Evolutionary conservation across 2,797 vertebrate species (phyloP).

Genomic region (Schizothorax lantsangensis): DNA sequence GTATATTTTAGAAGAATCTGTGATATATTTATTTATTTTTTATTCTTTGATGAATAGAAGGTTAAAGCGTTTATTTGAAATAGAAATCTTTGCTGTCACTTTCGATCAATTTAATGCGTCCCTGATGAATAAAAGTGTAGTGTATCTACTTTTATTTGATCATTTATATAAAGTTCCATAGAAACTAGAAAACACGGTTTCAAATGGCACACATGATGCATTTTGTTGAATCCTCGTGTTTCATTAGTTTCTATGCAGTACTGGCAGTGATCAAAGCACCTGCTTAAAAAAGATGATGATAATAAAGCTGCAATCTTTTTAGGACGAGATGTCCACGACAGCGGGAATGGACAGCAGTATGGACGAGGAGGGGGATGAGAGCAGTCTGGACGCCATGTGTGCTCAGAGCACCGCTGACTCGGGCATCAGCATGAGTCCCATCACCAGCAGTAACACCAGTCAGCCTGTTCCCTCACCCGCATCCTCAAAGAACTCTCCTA

Average conservation of each 20-base stretch:
- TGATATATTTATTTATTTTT: too few relatives aligned
- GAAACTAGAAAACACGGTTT: neutral
- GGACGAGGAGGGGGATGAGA: slow-evolving; percentile 77
- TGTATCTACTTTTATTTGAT: neutral
- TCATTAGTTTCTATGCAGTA: neutral
- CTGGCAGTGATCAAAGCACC: neutral
- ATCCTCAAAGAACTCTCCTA: slow-evolving; percentile 76
- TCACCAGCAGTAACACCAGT: slow-evolving; percentile 60
- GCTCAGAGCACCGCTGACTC: slow-evolving; percentile 73
- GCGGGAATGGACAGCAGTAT: slow-evolving; percentile 81
- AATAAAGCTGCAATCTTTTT: neutral
- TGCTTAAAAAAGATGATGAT: neutral
- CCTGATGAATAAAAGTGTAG: neutral
- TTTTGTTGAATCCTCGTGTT: neutral
- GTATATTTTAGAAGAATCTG: too few relatives aligned
- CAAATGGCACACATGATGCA: neutral
- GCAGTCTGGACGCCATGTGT: slow-evolving; percentile 77
- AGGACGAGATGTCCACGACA: slow-evolving; percentile 77
- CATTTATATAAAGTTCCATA: neutral
- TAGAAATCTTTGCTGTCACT: neutral
- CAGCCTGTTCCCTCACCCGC: slow-evolving; percentile 65
- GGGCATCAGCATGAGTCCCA: slow-evolving; percentile 61
- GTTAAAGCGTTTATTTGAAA: neutral
- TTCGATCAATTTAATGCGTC: neutral
- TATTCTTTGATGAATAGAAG: neutral